Evolutionary conservation across 2,888 invertebrate species (phyloP).

Genomic region (Operophtera brumata): DNA sequence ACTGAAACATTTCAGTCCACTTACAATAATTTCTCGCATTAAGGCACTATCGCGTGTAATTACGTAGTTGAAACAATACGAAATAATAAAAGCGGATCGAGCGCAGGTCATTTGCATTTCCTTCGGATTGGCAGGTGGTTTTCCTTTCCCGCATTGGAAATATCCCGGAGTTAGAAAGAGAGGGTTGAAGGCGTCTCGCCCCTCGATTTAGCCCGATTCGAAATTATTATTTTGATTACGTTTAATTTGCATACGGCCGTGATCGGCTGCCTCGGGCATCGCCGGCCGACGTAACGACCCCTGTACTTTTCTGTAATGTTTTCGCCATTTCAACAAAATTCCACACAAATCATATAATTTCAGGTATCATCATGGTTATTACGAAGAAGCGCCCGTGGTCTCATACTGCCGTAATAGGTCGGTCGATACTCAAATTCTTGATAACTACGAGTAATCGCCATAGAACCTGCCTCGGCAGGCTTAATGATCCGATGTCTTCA

Average conservation of each 20-base stretch:
- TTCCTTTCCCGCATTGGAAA: constrained; percentile 50
- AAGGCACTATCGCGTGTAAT: constrained; percentile 67
- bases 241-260: constrained; percentile 78
- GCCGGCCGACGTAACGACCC: constrained; percentile 72
- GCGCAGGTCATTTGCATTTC: constrained; percentile 71
- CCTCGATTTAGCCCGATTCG: constrained; percentile 52
- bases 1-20: constrained; percentile 69
- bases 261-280: constrained; percentile 54
- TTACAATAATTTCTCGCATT: constrained; percentile 71
- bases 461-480: constrained; percentile 70
- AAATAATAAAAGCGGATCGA: constrained; percentile 71
- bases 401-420: constrained; percentile 71
- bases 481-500: constrained; percentile 72
- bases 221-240: constrained; percentile 81
- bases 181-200: constrained; percentile 44
- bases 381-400: constrained; percentile 74
- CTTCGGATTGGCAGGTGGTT: constrained; percentile 52
- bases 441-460: constrained; percentile 79
- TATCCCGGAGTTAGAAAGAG: constrained; percentile 53
- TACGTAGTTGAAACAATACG: constrained; percentile 67
- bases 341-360: constrained; percentile 80
- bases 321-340: constrained; percentile 81
- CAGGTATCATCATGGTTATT: constrained; percentile 78
- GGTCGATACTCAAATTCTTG: constrained; percentile 73
- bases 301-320: constrained; percentile 80